Base-by-base conservation (phyloP, 1,140 invertebrate species). In the Orchestia grillus region DNA sequence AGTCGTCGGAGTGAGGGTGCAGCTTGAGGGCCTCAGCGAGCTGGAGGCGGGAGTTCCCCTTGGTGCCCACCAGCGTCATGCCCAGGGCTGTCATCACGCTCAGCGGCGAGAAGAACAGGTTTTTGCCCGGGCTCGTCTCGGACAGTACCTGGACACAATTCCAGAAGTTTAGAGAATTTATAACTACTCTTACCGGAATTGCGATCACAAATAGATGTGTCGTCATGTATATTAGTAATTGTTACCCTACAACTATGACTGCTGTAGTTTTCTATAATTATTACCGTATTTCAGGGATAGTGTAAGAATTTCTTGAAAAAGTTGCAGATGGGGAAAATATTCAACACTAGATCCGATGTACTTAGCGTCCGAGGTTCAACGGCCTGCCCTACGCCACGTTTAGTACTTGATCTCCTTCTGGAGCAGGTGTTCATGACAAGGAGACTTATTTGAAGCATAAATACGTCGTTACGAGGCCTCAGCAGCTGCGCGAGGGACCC, bases 71-170 rank as follows among this genome's bases (percentile, higher is more conserved):
- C 23, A 96, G 92, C 6, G 92, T 62, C 96, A 96, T 96, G 44
- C 95, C 44, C n/a, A 95, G 47, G 1, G 96, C 95, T 15, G 90
- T 87, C 90, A 96, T 90, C 45, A 96, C 88, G 96, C 96, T 96
- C 28, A 96, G 57, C 40, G 96, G 96, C 0, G 96, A 96, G 95
- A 95, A 96, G 45, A 96, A 88, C 36, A 96, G 47, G 77, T 96
- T 96, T 44, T 95, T 43, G 0, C 44, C 88, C 0, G 96, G 96
- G 44, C 28, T 45, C 36, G 28, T 57, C 45, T 91, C 44, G 40
- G 95, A 96, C 95, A 36, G 11, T 41, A 42, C 88, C 6, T 42
- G 88, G 28, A 3, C 28, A 41, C n/a, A 90, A 28, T 90, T 3
- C 4, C 88, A 42, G 6, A 44, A 90, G 41, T 41, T 90, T 8